Percentiles rank a stretch among this genome's conserved stretches.
These are phyloP conservation scores for Parnassius orleans DNA, from an alignment of 2,888 invertebrate species.

Conservation along the genomic window DNA sequence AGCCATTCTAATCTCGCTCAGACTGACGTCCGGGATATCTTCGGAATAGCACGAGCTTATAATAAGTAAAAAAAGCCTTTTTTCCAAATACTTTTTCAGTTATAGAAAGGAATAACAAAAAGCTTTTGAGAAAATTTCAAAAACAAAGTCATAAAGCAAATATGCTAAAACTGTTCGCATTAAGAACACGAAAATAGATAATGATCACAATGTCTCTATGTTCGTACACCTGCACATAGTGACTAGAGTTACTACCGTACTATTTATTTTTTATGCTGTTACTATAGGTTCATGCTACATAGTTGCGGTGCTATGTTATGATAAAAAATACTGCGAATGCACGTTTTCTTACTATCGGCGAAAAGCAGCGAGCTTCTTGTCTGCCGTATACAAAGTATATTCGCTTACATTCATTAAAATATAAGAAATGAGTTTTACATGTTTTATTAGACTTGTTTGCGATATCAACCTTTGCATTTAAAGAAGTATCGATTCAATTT, in stretches of 20 bases:
- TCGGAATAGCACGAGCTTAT: no score
- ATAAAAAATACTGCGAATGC: conserved; percentile 21
- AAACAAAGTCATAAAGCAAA: no score
- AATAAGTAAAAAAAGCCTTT: no score
- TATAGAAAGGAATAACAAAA: no score
- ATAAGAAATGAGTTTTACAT: conserved; percentile 5
- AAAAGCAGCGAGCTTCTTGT: conserved; percentile 7
- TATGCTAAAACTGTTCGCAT: no score
- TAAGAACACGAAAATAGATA: conserved; percentile 3
- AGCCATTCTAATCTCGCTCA: no score
- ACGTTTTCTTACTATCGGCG: conserved; percentile 25
- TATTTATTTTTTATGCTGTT: conserved; percentile 16
- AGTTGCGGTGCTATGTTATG: conserved; percentile 19
- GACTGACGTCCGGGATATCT: no score
- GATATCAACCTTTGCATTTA: conserved; percentile 2
- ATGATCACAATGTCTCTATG: neutral
- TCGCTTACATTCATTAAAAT: conserved; percentile 9
- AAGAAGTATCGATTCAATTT: conserved; percentile 1
- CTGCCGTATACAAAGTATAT: conserved; percentile 15
- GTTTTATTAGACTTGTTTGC: conserved; percentile 11
- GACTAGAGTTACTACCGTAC: conserved; percentile 4
- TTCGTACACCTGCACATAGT: conserved; percentile 9
- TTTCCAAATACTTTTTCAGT: no score
- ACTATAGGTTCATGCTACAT: conserved; percentile 19
- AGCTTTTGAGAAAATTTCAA: no score